Conservation (phyloP, 2,888 invertebrate genomes). For the Coecobrya sp. region DNA sequence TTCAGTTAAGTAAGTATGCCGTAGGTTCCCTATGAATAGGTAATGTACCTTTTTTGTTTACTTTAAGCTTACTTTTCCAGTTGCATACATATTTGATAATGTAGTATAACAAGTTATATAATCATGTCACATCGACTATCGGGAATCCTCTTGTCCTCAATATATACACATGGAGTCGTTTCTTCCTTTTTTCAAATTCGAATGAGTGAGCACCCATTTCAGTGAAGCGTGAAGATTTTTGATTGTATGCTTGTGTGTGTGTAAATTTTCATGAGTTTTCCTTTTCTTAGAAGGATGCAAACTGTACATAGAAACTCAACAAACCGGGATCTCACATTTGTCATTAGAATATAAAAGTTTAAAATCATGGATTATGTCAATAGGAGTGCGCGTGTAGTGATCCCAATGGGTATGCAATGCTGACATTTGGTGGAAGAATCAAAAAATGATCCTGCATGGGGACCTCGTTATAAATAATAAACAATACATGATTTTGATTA, state of each 20-base stretch:
- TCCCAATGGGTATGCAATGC: background rate
- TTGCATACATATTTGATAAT: slow-evolving; percentile 3
- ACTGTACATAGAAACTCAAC: background rate
- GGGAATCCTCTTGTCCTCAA: background rate
- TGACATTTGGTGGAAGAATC: too few relatives aligned
- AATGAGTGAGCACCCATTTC: background rate
- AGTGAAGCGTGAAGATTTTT: background rate
- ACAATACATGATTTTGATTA: background rate
- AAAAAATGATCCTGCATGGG: background rate
- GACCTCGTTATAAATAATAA: background rate
- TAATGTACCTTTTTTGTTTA: slow-evolving; percentile 7
- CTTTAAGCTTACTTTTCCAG: background rate
- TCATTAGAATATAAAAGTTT: background rate
- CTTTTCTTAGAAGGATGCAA: background rate
- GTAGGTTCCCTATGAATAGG: background rate
- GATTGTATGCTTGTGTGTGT: background rate
- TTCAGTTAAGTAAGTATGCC: too few relatives aligned
- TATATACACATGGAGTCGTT: background rate
- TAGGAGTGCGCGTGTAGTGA: background rate
- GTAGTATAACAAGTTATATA: background rate
- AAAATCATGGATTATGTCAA: background rate
- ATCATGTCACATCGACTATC: background rate
- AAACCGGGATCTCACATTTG: background rate
- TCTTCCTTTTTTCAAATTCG: background rate
- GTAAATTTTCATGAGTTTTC: slow-evolving; percentile 1